These are phyloP conservation scores for Galemys pyrenaicus DNA, from an alignment of 2,113 vertebrate species.

Conservation along the genomic window DNA sequence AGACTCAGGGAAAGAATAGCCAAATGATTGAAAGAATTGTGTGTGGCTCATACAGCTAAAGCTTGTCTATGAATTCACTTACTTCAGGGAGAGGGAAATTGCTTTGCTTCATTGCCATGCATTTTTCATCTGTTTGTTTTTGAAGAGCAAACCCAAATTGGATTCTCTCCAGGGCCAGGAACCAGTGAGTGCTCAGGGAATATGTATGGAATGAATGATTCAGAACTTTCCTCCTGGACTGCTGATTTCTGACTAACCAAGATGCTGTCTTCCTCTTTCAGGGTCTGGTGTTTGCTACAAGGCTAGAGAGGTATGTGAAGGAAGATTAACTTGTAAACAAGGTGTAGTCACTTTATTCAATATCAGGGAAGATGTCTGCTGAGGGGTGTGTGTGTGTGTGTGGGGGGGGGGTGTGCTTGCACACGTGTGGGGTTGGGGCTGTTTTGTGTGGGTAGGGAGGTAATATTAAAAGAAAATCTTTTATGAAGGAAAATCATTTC, in stretches of 20 bases:
- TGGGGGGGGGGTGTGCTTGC: neutral
- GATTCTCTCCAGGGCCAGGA: conserved; percentile 48
- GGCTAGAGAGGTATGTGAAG: neutral
- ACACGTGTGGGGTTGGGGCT: fast-evolving
- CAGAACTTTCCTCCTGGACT: conserved; percentile 9
- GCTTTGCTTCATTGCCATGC: conserved; percentile 22
- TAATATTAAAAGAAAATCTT: conserved; percentile 5
- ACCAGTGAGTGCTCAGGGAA: conserved; percentile 36
- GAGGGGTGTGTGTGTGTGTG: neutral
- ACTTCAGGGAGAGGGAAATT: neutral
- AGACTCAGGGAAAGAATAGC: conserved; percentile 4
- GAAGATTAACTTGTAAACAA: neutral
- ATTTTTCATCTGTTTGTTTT: conserved; percentile 63
- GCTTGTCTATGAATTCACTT: conserved; percentile 47
- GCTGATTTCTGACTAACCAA: neutral
- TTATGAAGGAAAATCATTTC: conserved; percentile 20
- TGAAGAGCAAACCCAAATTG: conserved; percentile 47
- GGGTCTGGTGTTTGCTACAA: neutral
- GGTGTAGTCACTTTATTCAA: neutral
- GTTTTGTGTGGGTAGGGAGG: neutral
- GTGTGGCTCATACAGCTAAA: conserved; percentile 39
- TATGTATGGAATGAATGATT: conserved; percentile 51
- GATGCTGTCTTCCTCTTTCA: conserved; percentile 6
- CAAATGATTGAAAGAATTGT: conserved; percentile 25
- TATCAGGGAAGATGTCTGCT: neutral